Conservation (phyloP, 2,113 vertebrate genomes). For the Channa argus region DNA sequence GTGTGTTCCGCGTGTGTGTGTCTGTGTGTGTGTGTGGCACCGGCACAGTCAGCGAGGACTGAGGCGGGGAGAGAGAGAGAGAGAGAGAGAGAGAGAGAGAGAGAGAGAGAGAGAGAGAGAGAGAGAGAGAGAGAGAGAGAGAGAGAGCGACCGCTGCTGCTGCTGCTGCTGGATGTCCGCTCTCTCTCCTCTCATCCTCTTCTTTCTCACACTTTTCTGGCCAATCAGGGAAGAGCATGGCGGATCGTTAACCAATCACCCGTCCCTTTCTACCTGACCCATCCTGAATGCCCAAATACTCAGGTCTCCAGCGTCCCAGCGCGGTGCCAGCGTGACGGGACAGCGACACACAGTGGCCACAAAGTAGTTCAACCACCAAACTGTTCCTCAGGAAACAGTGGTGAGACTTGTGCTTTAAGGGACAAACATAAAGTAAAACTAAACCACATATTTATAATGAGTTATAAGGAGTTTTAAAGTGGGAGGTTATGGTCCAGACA, state of each 20-base stretch:
- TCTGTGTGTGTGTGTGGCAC: neutral
- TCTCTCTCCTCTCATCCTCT: slow-evolving; percentile 19
- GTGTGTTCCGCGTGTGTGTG: neutral
- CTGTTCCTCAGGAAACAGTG: too few relatives aligned
- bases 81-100: neutral
- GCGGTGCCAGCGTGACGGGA: neutral
- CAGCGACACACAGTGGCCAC: slow-evolving; percentile 61
- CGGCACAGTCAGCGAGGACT: slow-evolving; percentile 52
- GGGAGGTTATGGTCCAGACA: too few relatives aligned
- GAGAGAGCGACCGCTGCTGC: slow-evolving; percentile 4
- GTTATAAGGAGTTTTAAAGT: neutral
- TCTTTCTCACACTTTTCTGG: slow-evolving; percentile 52
- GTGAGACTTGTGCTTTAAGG: too few relatives aligned
- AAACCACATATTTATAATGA: neutral
- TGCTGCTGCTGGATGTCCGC: slow-evolving; percentile 27
- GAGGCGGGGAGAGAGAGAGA: neutral
- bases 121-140: too few relatives aligned
- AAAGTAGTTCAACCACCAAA: neutral
- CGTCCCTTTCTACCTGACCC: slow-evolving; percentile 69
- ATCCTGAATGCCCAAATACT: slow-evolving; percentile 54
- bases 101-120: neutral
- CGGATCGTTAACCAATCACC: slow-evolving; percentile 76
- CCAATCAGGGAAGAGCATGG: slow-evolving; percentile 72
- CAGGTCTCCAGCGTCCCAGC: slow-evolving; percentile 3
- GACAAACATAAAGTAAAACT: neutral